A percentile compares a stretch with the other conserved stretches of the same genome.
Evolutionary conservation across 2,113 vertebrate genomes (phyloP).

Genomic region (Nannospalax galili): DNA sequence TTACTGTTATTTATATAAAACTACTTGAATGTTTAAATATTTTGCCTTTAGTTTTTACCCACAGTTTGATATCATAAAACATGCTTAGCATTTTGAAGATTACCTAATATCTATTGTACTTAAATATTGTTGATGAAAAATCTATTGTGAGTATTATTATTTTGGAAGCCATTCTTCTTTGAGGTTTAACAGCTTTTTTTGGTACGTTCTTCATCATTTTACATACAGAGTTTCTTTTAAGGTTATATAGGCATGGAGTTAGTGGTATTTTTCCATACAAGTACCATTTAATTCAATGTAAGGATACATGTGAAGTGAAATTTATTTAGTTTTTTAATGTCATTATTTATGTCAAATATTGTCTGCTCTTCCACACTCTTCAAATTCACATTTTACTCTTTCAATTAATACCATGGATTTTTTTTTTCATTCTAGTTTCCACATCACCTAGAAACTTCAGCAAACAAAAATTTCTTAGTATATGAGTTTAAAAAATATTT

Average conservation of each 20-base stretch:
- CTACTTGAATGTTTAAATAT: neutral
- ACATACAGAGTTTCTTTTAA: neutral
- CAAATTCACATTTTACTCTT: neutral
- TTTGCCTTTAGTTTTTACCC: neutral
- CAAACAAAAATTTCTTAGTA: neutral
- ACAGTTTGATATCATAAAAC: neutral
- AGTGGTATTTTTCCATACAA: neutral
- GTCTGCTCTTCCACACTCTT: neutral
- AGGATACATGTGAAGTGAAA: neutral
- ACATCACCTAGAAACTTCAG: neutral
- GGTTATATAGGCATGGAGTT: neutral
- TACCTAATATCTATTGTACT: neutral
- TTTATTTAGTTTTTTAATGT: neutral
- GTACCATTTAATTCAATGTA: neutral
- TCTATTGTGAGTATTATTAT: neutral
- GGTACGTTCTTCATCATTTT: neutral
- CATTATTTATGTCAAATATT: constrained; percentile 23
- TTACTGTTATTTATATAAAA: neutral
- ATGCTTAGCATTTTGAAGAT: neutral
- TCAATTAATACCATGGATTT: neutral
- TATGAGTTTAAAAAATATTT: no score
- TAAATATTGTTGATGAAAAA: constrained; percentile 5
- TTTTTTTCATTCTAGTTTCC: neutral
- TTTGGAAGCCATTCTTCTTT: neutral
- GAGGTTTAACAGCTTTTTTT: neutral